Evolutionary conservation across 2,888 invertebrate species (phyloP).

Genomic region (Tinea trinotella): DNA sequence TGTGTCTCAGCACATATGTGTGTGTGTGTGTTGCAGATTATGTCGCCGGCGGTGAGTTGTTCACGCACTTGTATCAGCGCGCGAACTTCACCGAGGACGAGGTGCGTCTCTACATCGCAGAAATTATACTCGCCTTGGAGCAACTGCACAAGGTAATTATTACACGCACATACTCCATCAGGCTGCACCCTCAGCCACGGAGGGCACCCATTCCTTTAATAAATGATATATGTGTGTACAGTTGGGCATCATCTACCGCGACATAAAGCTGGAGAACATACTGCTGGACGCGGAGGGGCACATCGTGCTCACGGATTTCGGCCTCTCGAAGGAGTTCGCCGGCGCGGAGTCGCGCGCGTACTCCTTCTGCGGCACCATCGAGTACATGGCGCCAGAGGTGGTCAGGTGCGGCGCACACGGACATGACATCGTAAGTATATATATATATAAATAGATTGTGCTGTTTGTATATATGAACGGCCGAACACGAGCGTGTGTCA

Average conservation of each 20-base stretch:
- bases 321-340: conserved; percentile 95
- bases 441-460: too few relatives aligned
- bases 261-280: conserved; percentile 98
- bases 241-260: conserved; percentile 97
- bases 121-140: conserved; percentile 95
- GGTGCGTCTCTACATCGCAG: conserved; percentile 94
- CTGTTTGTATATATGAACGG: too few relatives aligned
- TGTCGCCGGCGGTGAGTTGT: conserved; percentile 96
- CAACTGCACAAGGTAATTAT: conserved; percentile 88
- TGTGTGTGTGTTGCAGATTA: conserved; percentile 79
- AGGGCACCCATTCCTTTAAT: too few relatives aligned
- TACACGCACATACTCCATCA: too few relatives aligned
- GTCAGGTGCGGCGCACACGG: conserved; percentile 88
- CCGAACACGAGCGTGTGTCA: too few relatives aligned
- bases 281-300: conserved; percentile 94
- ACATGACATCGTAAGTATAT: conserved; percentile 96
- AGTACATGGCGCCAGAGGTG: conserved; percentile 97
- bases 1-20: background rate
- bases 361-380: conserved; percentile 98
- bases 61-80: conserved; percentile 95
- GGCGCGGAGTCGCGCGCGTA: conserved; percentile 85
- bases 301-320: conserved; percentile 97
- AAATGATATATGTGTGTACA: conserved; percentile 65
- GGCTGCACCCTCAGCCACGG: too few relatives aligned
- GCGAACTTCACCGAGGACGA: conserved; percentile 93